These are phyloP conservation scores for Esperia sulphurella DNA, from an alignment of 2,888 invertebrate species.

Conservation along the genomic window DNA sequence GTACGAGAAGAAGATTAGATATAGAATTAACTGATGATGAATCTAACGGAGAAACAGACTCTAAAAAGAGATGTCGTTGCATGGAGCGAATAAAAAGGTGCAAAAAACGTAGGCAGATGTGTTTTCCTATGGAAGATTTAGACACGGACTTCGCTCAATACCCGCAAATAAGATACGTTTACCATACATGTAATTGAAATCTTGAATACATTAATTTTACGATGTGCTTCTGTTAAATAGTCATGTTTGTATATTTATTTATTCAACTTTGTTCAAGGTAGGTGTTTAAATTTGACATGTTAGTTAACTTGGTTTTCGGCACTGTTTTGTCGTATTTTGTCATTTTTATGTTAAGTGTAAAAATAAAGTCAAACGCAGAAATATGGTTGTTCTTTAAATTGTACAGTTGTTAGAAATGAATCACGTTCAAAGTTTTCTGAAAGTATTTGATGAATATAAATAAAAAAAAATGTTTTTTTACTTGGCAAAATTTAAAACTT, in stretches of 20 bases:
- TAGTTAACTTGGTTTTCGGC: background rate
- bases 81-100: constrained; percentile 22
- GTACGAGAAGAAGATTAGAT: constrained; percentile 19
- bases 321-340: background rate
- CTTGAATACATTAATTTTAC: too few relatives aligned
- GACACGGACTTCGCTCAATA: background rate
- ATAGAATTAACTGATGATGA: constrained; percentile 27
- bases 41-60: constrained; percentile 15
- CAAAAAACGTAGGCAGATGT: constrained; percentile 13
- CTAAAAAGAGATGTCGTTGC: constrained; percentile 24
- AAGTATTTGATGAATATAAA: too few relatives aligned
- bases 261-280: too few relatives aligned
- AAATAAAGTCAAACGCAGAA: background rate
- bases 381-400: too few relatives aligned
- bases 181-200: background rate
- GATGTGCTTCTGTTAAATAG: too few relatives aligned
- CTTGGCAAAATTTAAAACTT: too few relatives aligned
- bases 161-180: background rate
- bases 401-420: too few relatives aligned
- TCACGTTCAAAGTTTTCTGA: too few relatives aligned
- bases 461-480: too few relatives aligned
- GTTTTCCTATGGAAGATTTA: background rate
- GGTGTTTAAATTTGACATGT: too few relatives aligned
- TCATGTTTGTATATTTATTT: too few relatives aligned
- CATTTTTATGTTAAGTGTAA: background rate